Conservation (phyloP, 1,140 invertebrate species). For the Heliconius himera region DNA sequence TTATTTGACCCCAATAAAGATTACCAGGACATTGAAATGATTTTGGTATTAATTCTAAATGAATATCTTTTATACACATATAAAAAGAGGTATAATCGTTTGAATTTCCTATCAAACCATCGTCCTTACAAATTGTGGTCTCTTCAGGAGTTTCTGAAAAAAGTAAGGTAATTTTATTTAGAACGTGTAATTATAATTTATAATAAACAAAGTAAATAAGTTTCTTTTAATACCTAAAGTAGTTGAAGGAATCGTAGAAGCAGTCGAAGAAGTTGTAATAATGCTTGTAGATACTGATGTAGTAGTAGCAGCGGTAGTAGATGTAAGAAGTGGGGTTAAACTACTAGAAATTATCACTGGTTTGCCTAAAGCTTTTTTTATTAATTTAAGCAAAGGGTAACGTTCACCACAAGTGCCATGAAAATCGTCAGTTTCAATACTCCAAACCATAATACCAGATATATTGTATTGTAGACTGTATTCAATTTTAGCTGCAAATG, state of each 20-base stretch:
- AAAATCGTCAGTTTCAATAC: slow-evolving; percentile 89
- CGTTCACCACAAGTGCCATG: slow-evolving; percentile 53
- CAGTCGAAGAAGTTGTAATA: not conserved
- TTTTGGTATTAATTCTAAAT: slow-evolving; percentile 25
- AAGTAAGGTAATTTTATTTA: not conserved
- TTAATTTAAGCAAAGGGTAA: too few relatives aligned
- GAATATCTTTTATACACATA: slow-evolving; percentile 26
- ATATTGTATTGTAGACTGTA: too few relatives aligned
- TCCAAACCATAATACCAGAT: slow-evolving; percentile 80
- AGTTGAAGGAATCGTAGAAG: not conserved
- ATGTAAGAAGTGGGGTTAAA: too few relatives aligned
- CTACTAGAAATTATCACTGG: too few relatives aligned
- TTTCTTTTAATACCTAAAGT: not conserved
- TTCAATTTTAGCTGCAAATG: too few relatives aligned
- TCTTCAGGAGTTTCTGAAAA: slow-evolving; percentile 13
- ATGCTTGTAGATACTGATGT: too few relatives aligned
- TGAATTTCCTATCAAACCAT: slow-evolving; percentile 30
- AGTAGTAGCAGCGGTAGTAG: too few relatives aligned
- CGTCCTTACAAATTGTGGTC: not conserved
- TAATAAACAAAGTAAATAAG: too few relatives aligned
- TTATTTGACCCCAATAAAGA: slow-evolving; percentile 44
- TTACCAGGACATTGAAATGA: slow-evolving; percentile 43
- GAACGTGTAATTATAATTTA: too few relatives aligned
- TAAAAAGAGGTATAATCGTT: slow-evolving; percentile 44
- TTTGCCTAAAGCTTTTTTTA: too few relatives aligned